A percentile compares a stretch with the other conserved stretches of the same genome.
Evolutionary conservation across 1,140 invertebrate species (phyloP).

Genomic region (Drosophila rhopaloa): DNA sequence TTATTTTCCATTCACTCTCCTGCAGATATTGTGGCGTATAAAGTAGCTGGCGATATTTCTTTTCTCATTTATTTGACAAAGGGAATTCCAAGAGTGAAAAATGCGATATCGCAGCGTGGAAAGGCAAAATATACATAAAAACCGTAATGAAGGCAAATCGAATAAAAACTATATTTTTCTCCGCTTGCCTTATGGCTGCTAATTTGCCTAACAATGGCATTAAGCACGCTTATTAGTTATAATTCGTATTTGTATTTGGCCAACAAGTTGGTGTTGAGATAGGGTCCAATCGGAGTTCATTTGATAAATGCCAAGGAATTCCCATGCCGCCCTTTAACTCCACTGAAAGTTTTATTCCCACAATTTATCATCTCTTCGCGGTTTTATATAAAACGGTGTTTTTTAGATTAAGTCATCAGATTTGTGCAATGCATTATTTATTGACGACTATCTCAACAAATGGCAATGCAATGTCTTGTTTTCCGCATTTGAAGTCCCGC

Average conservation of each 20-base stretch:
- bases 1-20: constrained; percentile 60
- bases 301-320: constrained; percentile 54
- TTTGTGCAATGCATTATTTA: constrained; percentile 37
- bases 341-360: constrained; percentile 48
- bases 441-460: constrained; percentile 32
- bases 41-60: constrained; percentile 62
- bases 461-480: constrained; percentile 58
- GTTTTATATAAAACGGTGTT: constrained; percentile 22
- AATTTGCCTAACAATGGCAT: constrained; percentile 74
- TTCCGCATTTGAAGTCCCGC: constrained; percentile 41
- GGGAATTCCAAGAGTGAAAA: constrained; percentile 47
- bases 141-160: constrained; percentile 23
- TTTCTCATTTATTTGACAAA: constrained; percentile 42
- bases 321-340: constrained; percentile 17
- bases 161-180: constrained; percentile 52
- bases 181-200: constrained; percentile 32
- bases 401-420: constrained; percentile 36
- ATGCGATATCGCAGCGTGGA: constrained; percentile 30
- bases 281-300: constrained; percentile 18
- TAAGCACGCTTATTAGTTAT: constrained; percentile 71
- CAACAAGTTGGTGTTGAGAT: constrained; percentile 47
- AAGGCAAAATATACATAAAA: constrained; percentile 8
- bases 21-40: constrained; percentile 42
- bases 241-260: constrained; percentile 67
- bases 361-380: constrained; percentile 57